Base-by-base conservation (phyloP, 2,113 vertebrate genomes). In the Geothlypis trichas region DNA sequence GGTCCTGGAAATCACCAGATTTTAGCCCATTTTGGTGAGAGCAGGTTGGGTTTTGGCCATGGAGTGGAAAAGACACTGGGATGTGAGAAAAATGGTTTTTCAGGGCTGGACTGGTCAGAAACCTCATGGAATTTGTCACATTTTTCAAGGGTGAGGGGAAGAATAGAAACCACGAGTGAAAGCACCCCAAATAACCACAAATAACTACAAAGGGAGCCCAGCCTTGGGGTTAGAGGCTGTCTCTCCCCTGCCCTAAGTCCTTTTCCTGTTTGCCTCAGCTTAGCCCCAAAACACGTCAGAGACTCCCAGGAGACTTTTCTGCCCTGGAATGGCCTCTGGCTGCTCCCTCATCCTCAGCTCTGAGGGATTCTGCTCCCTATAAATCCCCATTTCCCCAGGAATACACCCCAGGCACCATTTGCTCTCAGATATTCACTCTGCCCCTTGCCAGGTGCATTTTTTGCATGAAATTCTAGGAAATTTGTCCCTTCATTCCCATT, bases 101-200 rank as follows among this genome's bases (percentile, higher is more conserved):
- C 66, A 37, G 4, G 8, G 37, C 83, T 73, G 83, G 90, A 24
- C 46, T 13, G 15, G 39, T 66, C 77, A 90, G 51, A 68, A 66
- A 80, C 13, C 65, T 61, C 5, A 2, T 42, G 72, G 89, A 72
- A 83, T 83, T 73, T 17, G 30, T 89, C 33, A 22, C 95, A 94
- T 96, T 87, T 88, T 97, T 98, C 41, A 65, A 89, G 83, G 58
- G 61, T 93, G 95, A 97, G 77, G 71, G 68, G 94, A 68, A 96
- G 84, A 91, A 75, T 49, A 90, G 87, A 96, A 97, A 95, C 95
- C 93, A 93, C 77, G 9, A 81, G 62, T 63, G 87, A 97, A 96
- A 93, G 54, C 58, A 59, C 58, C n/a, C 58, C n/a, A 35, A 35
- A 59, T 35, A 35, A 59, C 92, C 96, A 93, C 95, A 97, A 95